A percentile compares a stretch with the other conserved stretches of the same genome.
phyloP scores from a whole-genome alignment of 1,140 invertebrate species.

The Anoplophora glabripennis region DNA sequence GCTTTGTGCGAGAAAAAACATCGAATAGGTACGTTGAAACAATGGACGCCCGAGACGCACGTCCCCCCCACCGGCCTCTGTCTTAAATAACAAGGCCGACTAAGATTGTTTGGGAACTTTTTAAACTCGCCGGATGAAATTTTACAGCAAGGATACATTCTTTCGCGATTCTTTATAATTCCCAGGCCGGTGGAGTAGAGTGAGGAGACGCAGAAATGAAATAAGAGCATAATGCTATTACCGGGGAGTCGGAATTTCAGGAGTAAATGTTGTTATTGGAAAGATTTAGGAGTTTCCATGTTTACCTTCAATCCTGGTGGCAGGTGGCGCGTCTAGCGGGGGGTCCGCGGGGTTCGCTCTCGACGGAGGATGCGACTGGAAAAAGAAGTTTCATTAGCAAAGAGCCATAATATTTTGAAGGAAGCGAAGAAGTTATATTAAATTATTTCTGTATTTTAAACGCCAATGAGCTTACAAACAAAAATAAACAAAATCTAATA shows the following conservation, averaged over 20 bases:
- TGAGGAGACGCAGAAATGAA: constrained; percentile 26
- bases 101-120: constrained; percentile 40
- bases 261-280: constrained; percentile 1
- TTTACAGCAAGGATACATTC: constrained; percentile 37
- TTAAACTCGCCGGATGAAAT: constrained; percentile 37
- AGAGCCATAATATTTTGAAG: not conserved
- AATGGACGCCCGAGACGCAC: constrained; percentile 27
- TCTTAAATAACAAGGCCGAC: constrained; percentile 36
- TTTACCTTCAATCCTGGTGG: constrained; percentile 34
- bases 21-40: constrained; percentile 32
- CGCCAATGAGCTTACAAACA: too few species aligned
- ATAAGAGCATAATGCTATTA: constrained; percentile 32
- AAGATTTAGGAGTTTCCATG: constrained; percentile 13
- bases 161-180: constrained; percentile 31
- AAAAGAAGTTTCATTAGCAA: constrained; percentile 13
- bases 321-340: constrained; percentile 27
- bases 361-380: constrained; percentile 35
- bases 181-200: constrained; percentile 15
- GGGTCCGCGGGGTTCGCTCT: constrained; percentile 12
- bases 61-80: constrained; percentile 27
- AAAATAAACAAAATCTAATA: too few species aligned
- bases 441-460: not conserved
- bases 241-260: not conserved
- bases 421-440: not conserved
- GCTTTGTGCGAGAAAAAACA: constrained; percentile 35